Evolutionary conservation across 2,888 invertebrate species (phyloP).

Genomic region (Synanthedon formicaeformis): DNA sequence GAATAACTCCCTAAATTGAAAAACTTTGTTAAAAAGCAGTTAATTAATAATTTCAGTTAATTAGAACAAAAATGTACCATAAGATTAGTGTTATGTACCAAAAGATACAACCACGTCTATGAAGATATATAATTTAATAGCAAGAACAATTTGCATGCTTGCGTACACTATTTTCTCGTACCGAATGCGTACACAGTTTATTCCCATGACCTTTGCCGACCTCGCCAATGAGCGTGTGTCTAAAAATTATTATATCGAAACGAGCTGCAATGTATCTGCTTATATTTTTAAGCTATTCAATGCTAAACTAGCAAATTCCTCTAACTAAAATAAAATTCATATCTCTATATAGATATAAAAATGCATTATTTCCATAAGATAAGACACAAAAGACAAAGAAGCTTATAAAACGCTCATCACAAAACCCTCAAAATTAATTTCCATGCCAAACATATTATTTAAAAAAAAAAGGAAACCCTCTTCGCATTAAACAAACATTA

Average conservation of each 20-base stretch:
- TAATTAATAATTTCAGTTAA: no score
- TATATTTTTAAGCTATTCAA: no score
- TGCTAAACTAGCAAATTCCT: no score
- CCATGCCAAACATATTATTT: slow-evolving; percentile 25
- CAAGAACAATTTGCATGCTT: no score
- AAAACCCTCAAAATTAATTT: slow-evolving; percentile 18
- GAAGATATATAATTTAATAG: no score
- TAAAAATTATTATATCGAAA: background rate
- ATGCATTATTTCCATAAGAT: background rate
- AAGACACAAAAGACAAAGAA: background rate
- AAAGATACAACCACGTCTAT: no score
- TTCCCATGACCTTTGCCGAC: background rate
- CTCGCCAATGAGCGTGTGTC: background rate
- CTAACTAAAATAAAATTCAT: no score
- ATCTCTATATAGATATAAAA: background rate
- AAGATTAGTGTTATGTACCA: no score
- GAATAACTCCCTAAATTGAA: no score
- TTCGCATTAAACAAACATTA: slow-evolving; percentile 57
- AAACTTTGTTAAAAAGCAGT: no score
- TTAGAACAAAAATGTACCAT: no score
- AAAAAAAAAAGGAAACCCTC: slow-evolving; percentile 18
- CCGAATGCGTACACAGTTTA: background rate
- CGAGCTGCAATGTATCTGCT: no score
- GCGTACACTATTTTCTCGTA: background rate
- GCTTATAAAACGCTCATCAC: background rate